These are phyloP conservation scores for Ostrea denselamellosa DNA, from an alignment of 1,140 invertebrate species.

Conservation along the genomic window DNA sequence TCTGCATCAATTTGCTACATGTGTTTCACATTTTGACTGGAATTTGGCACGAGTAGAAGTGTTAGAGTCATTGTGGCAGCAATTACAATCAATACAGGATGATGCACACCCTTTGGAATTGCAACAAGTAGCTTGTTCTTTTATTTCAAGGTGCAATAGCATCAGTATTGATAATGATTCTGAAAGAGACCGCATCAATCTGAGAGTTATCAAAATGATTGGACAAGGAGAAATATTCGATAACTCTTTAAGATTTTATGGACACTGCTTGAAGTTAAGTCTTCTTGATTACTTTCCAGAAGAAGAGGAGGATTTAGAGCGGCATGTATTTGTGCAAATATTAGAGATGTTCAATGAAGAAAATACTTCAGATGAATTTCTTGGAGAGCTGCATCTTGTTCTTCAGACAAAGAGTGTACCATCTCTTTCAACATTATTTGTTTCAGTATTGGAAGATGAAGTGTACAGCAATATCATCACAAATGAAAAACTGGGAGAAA, in stretches of 20 bases:
- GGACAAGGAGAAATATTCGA: not conserved
- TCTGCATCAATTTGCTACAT: not conserved
- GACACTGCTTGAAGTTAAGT: not conserved
- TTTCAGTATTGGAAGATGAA: not conserved
- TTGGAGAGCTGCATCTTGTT: not conserved
- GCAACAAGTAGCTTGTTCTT: conserved; percentile 24
- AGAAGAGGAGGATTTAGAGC: not conserved
- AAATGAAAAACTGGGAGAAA: not conserved
- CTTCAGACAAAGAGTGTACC: not conserved
- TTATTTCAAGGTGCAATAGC: not conserved
- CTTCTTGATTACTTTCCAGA: not conserved
- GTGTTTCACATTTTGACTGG: not conserved
- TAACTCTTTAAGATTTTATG: not conserved
- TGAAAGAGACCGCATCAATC: not conserved
- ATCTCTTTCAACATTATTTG: not conserved
- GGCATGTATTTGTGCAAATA: not conserved
- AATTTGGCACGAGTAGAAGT: not conserved
- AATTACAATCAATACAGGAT: not conserved
- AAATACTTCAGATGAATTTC: not conserved
- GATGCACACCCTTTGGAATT: not conserved
- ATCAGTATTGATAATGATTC: not conserved
- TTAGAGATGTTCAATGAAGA: not conserved
- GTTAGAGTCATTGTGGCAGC: not conserved
- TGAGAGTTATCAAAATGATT: not conserved
- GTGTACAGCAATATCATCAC: not conserved